phyloP scores from a whole-genome alignment of 2,113 vertebrate genomes.

The Struthidea cinerea region DNA sequence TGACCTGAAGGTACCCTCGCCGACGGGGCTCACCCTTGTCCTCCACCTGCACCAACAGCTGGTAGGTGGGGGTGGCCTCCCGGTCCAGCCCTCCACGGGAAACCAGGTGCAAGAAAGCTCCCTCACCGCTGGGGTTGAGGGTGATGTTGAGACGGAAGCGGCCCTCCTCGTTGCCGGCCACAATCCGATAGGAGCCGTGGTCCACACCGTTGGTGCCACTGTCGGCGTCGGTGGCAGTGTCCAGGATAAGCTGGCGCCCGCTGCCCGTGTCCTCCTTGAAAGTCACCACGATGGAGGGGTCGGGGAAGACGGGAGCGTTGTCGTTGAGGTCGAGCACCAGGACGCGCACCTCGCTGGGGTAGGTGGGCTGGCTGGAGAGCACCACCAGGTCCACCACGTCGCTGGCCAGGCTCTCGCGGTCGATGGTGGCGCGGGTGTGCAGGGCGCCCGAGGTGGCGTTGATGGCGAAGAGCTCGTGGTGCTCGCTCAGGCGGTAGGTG shows the following conservation, averaged over 20 bases:
- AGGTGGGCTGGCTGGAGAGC: constrained; percentile 94
- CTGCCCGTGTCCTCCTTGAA: constrained; percentile 97
- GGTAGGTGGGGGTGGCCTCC: constrained; percentile 85
- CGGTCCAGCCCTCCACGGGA: constrained; percentile 91
- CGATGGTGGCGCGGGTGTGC: constrained; percentile 87
- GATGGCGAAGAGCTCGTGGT: constrained; percentile 89
- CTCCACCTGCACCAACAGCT: constrained; percentile 90
- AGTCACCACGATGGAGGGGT: constrained; percentile 88
- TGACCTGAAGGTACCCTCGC: constrained; percentile 92
- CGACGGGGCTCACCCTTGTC: constrained; percentile 91
- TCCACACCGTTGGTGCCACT: constrained; percentile 92
- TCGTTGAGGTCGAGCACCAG: constrained; percentile 94
- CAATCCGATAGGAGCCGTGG: constrained; percentile 91
- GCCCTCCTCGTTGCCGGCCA: constrained; percentile 88
- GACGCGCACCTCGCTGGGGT: constrained; percentile 94
- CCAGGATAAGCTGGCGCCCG: constrained; percentile 94
- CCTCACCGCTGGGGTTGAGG: constrained; percentile 96
- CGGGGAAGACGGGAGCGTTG: constrained; percentile 93
- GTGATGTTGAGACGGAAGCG: constrained; percentile 93
- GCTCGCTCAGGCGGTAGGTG: constrained; percentile 94
- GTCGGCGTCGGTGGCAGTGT: constrained; percentile 93
- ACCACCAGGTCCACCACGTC: constrained; percentile 94
- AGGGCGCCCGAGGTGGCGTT: constrained; percentile 88
- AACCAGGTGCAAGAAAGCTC: constrained; percentile 94
- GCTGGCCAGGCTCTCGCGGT: constrained; percentile 87